A percentile compares a stretch with the other conserved stretches of the same genome.
These are phyloP conservation scores for Enteromius thamalakanensis DNA, from an alignment of 2,797 vertebrate genomes.

Conservation along the genomic window DNA sequence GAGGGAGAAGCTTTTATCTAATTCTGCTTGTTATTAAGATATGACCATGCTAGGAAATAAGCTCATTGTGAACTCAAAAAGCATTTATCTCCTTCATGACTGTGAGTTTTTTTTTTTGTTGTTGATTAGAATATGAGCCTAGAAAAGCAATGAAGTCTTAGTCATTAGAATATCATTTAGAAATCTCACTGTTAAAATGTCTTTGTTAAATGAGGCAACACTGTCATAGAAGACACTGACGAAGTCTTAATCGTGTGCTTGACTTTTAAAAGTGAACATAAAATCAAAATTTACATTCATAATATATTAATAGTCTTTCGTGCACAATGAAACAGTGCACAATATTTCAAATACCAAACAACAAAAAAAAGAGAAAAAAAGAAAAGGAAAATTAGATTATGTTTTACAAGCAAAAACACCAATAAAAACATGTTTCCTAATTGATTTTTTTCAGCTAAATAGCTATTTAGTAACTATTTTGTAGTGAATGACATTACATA, in stretches of 20 bases:
- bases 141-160: not conserved
- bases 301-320: not conserved
- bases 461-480: not conserved
- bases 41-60: constrained; percentile 44
- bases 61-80: constrained; percentile 47
- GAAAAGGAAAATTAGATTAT: not conserved
- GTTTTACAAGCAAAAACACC: not conserved
- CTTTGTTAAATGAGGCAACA: constrained; percentile 22
- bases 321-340: not conserved
- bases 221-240: not conserved
- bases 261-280: constrained; percentile 22
- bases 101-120: not conserved
- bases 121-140: constrained; percentile 13
- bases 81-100: constrained; percentile 7
- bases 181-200: constrained; percentile 31
- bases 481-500: not conserved
- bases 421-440: not conserved
- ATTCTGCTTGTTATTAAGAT: constrained; percentile 51
- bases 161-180: constrained; percentile 35
- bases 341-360: not conserved
- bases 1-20: constrained; percentile 48
- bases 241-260: not conserved
- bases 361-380: not conserved
- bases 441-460: not conserved
- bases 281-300: not conserved